A percentile compares a stretch with the other conserved stretches of the same genome.
Evolutionary conservation across 2,797 vertebrate genomes (phyloP).

Genomic region (Hephaestus fuliginosus): DNA sequence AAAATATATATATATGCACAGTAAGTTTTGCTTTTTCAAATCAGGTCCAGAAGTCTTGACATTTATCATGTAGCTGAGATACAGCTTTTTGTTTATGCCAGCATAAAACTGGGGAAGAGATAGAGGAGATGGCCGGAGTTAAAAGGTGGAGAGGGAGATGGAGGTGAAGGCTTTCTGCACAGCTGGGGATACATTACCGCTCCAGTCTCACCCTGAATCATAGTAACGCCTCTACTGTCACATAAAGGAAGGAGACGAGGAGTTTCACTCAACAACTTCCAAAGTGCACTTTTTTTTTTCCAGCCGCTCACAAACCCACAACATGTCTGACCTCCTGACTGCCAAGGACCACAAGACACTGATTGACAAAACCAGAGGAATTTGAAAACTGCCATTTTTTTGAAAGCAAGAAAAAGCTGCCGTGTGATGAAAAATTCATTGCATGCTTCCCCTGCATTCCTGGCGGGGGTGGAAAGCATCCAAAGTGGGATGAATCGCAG

Average conservation of each 20-base stretch:
- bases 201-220: slow-evolving; percentile 11
- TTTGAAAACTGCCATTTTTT: slow-evolving; percentile 23
- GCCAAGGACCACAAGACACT: slow-evolving; percentile 36
- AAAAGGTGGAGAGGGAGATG: neutral
- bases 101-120: neutral
- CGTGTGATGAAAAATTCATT: slow-evolving; percentile 3
- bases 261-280: slow-evolving; percentile 13
- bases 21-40: neutral
- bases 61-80: neutral
- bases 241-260: neutral
- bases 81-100: neutral
- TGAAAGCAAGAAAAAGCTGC: slow-evolving; percentile 27
- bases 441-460: slow-evolving; percentile 17
- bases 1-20: too few relatives aligned
- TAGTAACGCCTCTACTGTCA: slow-evolving; percentile 11
- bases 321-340: slow-evolving; percentile 40
- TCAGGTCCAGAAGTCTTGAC: neutral
- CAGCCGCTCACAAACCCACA: neutral
- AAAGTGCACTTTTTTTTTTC: slow-evolving; percentile 45
- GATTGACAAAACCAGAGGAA: slow-evolving; percentile 39
- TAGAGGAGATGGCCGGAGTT: neutral
- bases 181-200: slow-evolving; percentile 11
- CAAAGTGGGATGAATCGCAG: slow-evolving; percentile 20
- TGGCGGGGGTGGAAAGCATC: neutral
- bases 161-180: neutral